Evolutionary conservation across 2,113 vertebrate genomes (phyloP), one percentile per base, ranked within the genome.

Genomic region (Lagopus leucura): DNA sequence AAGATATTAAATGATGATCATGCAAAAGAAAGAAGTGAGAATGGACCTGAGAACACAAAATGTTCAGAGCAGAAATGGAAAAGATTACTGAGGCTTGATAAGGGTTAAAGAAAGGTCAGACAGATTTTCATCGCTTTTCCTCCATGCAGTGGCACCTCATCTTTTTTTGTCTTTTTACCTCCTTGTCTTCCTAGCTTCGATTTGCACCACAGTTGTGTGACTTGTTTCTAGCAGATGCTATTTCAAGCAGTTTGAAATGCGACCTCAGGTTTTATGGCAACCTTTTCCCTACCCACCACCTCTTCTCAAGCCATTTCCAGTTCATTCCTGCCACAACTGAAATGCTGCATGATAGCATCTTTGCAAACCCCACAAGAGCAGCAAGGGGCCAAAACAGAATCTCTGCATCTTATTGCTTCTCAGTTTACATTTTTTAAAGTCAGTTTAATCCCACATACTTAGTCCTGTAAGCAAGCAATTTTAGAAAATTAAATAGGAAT

Each of bases 401-500:
- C 28, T 40, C 8, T 52, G 55, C 65, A 64, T 75, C 74, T 91
- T 30, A 63, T 20, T 93, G 67, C 79, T 87, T 79, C 77, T 73
- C 63, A 57, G 60, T 64, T 55, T 69, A 76, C 47, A 52, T 83
- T 82, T 91, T 67, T 66, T 77, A 64, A 88, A 94, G 91, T 66
- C 65, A 88, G 76, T 57, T 96, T 81, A 94, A 96, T 91, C 57
- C 72, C 71, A 92, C 28, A 43, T 80, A 82, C 69, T 85, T 74
- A 93, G 34, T 81, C 90, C 89, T 88, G 69, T 61, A 93, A 97
- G 94, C 82, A 89, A 91, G 85, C 47, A 80, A 83, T 95, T 96
- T 96, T 76, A 91, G 78, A 93, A 92, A 92, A 97, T 96, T 91
- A 96, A 95, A 88, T 5, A 94, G 93, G 95, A 95, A 95, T 97